Base-by-base conservation (phyloP, 2,113 vertebrate species). In the Egretta garzetta region DNA sequence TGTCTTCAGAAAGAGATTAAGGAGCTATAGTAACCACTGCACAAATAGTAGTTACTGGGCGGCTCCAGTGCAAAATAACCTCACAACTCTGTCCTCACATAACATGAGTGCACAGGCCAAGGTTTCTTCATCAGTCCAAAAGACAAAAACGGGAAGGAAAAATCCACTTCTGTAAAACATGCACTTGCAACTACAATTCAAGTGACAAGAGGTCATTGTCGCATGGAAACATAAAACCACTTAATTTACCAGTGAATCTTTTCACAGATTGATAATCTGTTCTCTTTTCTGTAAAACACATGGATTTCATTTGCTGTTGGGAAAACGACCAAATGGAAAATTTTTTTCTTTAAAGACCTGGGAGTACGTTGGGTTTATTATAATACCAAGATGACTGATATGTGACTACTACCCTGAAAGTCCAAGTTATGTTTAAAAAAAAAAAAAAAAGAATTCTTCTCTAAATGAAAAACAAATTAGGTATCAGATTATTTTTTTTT, bases 1-100 rank as follows among this genome's bases (percentile, higher is more conserved):
- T 26, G 45, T 62, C 88, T 94, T 95, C 73, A 84, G 80, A 84
- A 86, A 93, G 74, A 92, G 86, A 94, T 89, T 87, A 86, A 81
- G 94, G 52, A 95, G 33, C 66, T 96, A 75, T 45, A 96, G 83
- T 81, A 96, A 91, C 73, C 56, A 63, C 68, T 52, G 77, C 70
- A 87, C 60, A 96, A 95, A 90, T 8, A 93, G 50, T 23, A 76
- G 91, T 72, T 79, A 95, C 68, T 86, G 80, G 86, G 86, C 0
- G 3, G 73, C 49, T 84, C 83, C 60, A 71, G 66, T 33, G 56
- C 72, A 91, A 94, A 96, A 84, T 43, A 96, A 77, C 93, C 80
- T 91, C 86, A 77, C 56, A 79, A 55, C 37, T 84, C 76, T 89
- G 59, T 62, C 80, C 89, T 74, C 80, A 90, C 53, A 30, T 37